A percentile compares a stretch with the other conserved stretches of the same genome.
Conservation (phyloP, 2,113 vertebrate species). For the Pagrus major region DNA sequence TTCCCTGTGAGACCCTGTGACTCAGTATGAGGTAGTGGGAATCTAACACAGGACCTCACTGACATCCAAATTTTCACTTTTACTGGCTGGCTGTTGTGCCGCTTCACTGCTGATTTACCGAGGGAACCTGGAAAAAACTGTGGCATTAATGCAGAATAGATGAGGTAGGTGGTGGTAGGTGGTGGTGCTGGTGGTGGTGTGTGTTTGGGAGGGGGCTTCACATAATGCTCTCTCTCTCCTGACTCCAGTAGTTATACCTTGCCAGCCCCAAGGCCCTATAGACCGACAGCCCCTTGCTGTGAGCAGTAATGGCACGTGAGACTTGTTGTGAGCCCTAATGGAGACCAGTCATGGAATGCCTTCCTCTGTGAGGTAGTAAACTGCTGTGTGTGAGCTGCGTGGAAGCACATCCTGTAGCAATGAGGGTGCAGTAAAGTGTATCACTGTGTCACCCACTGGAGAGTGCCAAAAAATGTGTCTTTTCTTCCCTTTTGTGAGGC, state of each 20-base stretch:
- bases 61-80: conserved; percentile 55
- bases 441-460: conserved; percentile 32
- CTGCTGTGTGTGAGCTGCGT: conserved; percentile 30
- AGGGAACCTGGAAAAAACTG: conserved; percentile 50
- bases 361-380: conserved; percentile 68
- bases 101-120: conserved; percentile 37
- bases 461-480: background rate
- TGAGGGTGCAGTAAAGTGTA: conserved; percentile 31
- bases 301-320: conserved; percentile 73
- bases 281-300: conserved; percentile 55
- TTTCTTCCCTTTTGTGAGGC: background rate
- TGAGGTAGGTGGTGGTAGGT: conserved; percentile 55
- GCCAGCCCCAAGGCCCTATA: conserved; percentile 49
- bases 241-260: conserved; percentile 48
- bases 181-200: too few relatives aligned
- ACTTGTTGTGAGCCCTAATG: conserved; percentile 74
- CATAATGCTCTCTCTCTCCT: conserved; percentile 25
- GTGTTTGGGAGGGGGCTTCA: conserved; percentile 41
- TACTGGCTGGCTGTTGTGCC: conserved; percentile 47
- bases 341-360: conserved; percentile 73
- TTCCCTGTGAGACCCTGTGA: conserved; percentile 42
- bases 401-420: conserved; percentile 53
- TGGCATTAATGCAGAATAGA: conserved; percentile 39
- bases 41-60: conserved; percentile 14
- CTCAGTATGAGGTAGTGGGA: conserved; percentile 63